Evolutionary conservation across 2,888 invertebrate species (phyloP).

Genomic region (Petrolisthes cinctipes): DNA sequence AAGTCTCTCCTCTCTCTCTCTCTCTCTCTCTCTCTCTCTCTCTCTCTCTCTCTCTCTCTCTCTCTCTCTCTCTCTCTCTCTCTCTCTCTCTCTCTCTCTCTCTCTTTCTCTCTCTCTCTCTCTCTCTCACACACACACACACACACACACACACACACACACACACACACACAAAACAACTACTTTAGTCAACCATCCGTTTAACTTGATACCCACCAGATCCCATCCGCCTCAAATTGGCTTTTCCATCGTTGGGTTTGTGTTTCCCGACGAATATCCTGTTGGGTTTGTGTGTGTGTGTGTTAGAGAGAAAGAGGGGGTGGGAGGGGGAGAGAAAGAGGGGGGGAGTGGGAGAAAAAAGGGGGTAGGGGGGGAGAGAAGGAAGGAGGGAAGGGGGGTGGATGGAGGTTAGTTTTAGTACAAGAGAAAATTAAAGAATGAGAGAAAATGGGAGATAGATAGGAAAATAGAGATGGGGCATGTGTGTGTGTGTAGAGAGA

Average conservation of each 20-base stretch:
- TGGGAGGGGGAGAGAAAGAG: background rate
- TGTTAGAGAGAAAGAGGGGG: no score
- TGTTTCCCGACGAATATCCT: no score
- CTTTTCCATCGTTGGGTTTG: no score
- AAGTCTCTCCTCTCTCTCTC: background rate
- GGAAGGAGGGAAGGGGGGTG: background rate
- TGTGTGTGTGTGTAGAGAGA: background rate
- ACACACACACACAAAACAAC: background rate
- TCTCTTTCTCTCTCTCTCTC: background rate
- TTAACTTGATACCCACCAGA: no score
- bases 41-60: background rate
- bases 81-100: background rate
- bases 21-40: background rate
- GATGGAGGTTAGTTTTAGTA: no score
- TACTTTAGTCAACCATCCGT: no score
- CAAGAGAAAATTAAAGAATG: background rate
- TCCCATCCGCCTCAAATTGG: no score
- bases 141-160: background rate
- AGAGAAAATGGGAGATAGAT: background rate
- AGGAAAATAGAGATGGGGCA: background rate
- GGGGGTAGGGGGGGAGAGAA: background rate
- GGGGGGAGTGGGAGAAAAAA: background rate
- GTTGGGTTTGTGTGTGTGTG: no score
- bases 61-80: background rate
- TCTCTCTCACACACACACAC: background rate